These are phyloP conservation scores for Trachelus iudaicus DNA, from an alignment of 2,888 invertebrate genomes.

Conservation along the genomic window DNA sequence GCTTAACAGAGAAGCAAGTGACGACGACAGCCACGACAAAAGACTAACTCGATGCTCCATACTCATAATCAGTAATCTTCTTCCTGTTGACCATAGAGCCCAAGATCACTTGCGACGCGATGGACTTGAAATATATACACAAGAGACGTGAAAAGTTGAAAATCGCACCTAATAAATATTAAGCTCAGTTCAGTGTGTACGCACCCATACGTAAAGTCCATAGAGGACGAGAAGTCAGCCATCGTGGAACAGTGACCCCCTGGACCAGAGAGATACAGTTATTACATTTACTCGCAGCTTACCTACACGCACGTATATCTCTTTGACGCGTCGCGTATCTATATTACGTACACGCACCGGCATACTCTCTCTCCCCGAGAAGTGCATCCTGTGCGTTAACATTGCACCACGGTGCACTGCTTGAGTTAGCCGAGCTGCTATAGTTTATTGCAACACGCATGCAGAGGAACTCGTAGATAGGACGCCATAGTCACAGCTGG, in stretches of 20 bases:
- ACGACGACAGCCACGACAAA: not conserved
- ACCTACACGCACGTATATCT: not conserved
- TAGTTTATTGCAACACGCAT: not conserved
- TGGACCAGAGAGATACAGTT: constrained; percentile 47
- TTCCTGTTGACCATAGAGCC: not conserved
- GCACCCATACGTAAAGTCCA: not conserved
- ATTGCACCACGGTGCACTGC: not conserved
- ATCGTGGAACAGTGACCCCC: constrained; percentile 44
- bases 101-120: not conserved
- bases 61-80: not conserved
- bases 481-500: not conserved
- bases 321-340: not conserved
- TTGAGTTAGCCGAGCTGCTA: not conserved
- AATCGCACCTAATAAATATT: not conserved
- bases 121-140: not conserved
- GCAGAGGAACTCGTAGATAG: not conserved
- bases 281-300: constrained; percentile 31
- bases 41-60: not conserved
- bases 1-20: not conserved
- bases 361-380: not conserved
- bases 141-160: not conserved
- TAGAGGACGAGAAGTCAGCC: not conserved
- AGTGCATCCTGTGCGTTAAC: not conserved
- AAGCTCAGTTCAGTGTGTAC: not conserved
- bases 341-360: not conserved